Evolutionary conservation across 1,140 invertebrate species (phyloP).

Genomic region (Pseudomyrmex sp.): DNA sequence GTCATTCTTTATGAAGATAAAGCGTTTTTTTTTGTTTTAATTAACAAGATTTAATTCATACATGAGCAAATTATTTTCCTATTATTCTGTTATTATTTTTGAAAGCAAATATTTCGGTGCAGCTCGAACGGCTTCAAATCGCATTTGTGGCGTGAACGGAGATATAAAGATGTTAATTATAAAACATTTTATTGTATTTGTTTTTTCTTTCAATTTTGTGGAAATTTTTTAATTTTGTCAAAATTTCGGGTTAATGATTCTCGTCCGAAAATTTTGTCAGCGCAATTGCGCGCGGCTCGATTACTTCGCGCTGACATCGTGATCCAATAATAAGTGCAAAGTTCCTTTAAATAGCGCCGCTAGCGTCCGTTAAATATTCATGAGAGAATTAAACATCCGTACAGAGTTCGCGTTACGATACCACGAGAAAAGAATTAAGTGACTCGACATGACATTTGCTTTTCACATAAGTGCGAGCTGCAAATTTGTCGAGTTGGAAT

Average conservation of each 20-base stretch:
- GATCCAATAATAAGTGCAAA: conserved; percentile 58
- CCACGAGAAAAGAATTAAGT: conserved; percentile 40
- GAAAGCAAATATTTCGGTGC: too few species aligned
- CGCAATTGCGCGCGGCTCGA: conserved; percentile 40
- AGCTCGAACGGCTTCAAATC: too few species aligned
- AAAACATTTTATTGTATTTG: too few species aligned
- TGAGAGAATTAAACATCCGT: conserved; percentile 48
- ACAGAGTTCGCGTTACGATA: conserved; percentile 46
- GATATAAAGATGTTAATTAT: too few species aligned
- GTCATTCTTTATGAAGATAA: too few species aligned
- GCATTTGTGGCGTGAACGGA: too few species aligned
- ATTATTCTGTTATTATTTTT: too few species aligned
- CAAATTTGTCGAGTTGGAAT: conserved; percentile 5
- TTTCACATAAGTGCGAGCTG: background rate
- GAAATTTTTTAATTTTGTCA: background rate
- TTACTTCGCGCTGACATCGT: conserved; percentile 25
- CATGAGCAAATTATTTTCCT: too few species aligned
- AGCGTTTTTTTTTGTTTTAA: too few species aligned
- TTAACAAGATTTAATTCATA: too few species aligned
- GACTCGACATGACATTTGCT: conserved; percentile 21
- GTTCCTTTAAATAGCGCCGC: conserved; percentile 56
- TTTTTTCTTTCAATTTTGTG: background rate
- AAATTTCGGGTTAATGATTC: conserved; percentile 3
- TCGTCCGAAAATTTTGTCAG: background rate
- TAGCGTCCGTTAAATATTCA: conserved; percentile 63